Evolutionary conservation across 2,797 vertebrate genomes (phyloP).

Genomic region (Hipposideros larvatus): DNA sequence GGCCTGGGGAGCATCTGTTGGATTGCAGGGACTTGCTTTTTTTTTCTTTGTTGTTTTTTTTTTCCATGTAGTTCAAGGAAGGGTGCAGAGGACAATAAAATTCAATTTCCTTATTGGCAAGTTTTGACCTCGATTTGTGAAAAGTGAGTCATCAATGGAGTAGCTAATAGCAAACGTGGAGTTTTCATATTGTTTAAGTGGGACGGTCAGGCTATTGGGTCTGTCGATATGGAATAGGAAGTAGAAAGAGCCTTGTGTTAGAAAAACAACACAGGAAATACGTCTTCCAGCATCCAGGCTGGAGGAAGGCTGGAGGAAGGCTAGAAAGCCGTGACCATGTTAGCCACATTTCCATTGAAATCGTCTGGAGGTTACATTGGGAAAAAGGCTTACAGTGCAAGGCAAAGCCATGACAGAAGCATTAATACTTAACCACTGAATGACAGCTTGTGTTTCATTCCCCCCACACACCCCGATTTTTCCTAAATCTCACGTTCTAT

Average conservation of each 20-base stretch:
- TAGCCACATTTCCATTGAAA: slow-evolving; percentile 79
- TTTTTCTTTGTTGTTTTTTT: neutral
- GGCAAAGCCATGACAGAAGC: slow-evolving; percentile 64
- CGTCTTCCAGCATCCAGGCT: slow-evolving; percentile 60
- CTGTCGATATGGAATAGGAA: slow-evolving; percentile 44
- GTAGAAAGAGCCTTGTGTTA: slow-evolving; percentile 48
- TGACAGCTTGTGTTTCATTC: slow-evolving; percentile 65
- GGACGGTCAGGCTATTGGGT: neutral
- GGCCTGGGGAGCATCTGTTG: neutral
- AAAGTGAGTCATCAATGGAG: slow-evolving; percentile 68
- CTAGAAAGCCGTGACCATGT: slow-evolving; percentile 61
- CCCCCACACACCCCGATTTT: neutral
- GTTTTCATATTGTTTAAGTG: neutral
- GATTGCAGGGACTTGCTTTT: neutral
- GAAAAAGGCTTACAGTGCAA: slow-evolving; percentile 13
- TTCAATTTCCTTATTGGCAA: slow-evolving; percentile 44
- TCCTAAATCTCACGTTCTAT: slow-evolving; percentile 72
- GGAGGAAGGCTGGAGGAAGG: slow-evolving; percentile 45
- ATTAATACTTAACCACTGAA: slow-evolving; percentile 59
- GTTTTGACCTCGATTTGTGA: slow-evolving; percentile 62
- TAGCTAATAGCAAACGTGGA: neutral
- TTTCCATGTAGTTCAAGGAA: slow-evolving; percentile 50
- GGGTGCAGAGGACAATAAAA: slow-evolving; percentile 44
- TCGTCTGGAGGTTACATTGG: slow-evolving; percentile 48
- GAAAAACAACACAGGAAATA: slow-evolving; percentile 83